Evolutionary conservation across 37 sponge, comb jelly and placozoan genomes (phyloP), one percentile per base, ranked within the genome.

Genomic region (Ephydatia muelleri): DNA sequence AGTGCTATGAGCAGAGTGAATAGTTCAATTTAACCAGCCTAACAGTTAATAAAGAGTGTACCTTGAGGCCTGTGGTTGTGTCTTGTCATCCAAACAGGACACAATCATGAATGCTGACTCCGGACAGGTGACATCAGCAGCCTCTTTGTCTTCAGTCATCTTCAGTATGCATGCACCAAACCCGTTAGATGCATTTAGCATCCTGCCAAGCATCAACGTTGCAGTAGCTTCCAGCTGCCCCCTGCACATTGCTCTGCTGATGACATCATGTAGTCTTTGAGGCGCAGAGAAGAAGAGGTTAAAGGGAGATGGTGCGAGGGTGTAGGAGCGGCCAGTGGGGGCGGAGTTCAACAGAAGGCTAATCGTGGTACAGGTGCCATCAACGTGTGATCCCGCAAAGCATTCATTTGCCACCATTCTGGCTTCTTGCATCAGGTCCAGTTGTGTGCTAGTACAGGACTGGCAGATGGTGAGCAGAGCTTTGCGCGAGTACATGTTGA

Each of bases 401-500:
- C 88, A 82, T 57, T 90, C 79, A 0, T 80, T 83, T 14, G 82
- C 48, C 31, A 83, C 68, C 35, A 91, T 77, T 57, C 74, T 31
- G 3, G 36, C n/a, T 75, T n/a, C 75, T 9, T 75, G 32, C 36
- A n/a, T 75, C 75, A 36, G 22, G 6, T 75, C 33, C 3, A 34
- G 26, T 36, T 75, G 75, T 12, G 28, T 75, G 38, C 2, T 40
- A 75, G 26, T 26, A 16, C n/a, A 75, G 26, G 57, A 57, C 13
- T 70, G 30, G 8, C 72, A 49, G 4, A 89, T 49, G 16, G 71
- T 21, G 34, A 93, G 85, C 64, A 95, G 79, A 25, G 91, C 90
- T 57, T 75, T 47, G n/a, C 94, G 84, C 64, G 94, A 96, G 85
- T 92, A 93, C 84, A 93, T 78, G 81, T 64, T 79, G 64, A 77